Evolutionary conservation across 1,140 invertebrate genomes (phyloP), one percentile per base, ranked within the genome.

Genomic region (Eurosta solidaginis): DNA sequence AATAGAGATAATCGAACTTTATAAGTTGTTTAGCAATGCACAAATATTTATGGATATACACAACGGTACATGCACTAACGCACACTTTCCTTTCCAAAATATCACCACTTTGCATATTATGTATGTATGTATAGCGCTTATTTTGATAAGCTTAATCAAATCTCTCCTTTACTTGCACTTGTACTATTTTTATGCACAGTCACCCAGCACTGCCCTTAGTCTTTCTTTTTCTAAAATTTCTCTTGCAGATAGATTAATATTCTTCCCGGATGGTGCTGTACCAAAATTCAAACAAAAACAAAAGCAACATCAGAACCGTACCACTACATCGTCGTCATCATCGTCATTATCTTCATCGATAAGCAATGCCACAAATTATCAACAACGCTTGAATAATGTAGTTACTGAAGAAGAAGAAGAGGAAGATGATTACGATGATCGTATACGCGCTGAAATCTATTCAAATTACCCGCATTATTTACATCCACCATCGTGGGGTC

Each of bases 241-340:
- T 27, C 27, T 86, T 86, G 77, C 85, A 86, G 85, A 86, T 84
- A 86, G 85, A 86, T 79, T 86, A 82, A 86, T 86, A 82, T 86
- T 86, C 84, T 86, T 86, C 80, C 85, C 85, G 75, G 86, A 86
- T 79, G 85, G 85, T 75, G 83, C 85, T 82, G 82, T 85, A 50
- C 78, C 74, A 22, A 76, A 79, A 49, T 74, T 76, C 20, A 76
- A 73, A 36, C 78, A 76, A 77, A 68, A 76, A 73, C 59, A 68
- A 82, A 80, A 44, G 80, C 52, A 86, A 74, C 42, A 78, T 17
- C 50, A 78, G 82, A 82, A 45, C 78, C 74, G 59, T 78, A 79
- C 44, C 52, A n/a, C 76, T 79, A 42, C 76, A 73, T 42, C 78
- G 81, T 25, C 80, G 78, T 49, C 79, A 36, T 47, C 77, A 36